Evolutionary conservation across 2,113 vertebrate species (phyloP), one percentile per base, ranked within the genome.

Genomic region (Pantherophis guttatus): DNA sequence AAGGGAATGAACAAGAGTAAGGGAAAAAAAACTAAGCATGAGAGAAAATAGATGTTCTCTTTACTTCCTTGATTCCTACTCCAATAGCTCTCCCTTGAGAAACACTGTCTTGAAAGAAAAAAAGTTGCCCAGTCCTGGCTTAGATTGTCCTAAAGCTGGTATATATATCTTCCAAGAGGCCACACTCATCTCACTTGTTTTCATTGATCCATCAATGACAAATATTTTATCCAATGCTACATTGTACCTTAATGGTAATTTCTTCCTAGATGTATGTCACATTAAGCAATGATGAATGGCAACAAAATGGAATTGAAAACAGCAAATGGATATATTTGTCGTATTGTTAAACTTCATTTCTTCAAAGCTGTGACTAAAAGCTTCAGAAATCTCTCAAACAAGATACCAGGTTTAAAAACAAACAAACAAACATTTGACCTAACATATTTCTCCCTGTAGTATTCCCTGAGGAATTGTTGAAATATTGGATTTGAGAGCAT

Each of bases 251-350:
- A 94, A 94, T 75, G 91, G 90, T 87, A 54, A 59, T 94, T 91
- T 88, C 62, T 94, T 70, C 92, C 94, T 90, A 96, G 62, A 93
- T 95, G 96, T 94, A 96, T 95, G 94, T 95, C 93, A 91, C 95
- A 62, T 94, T 97, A 97, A 95, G 96, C 95, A 92, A 97, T 93
- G 86, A 95, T 90, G 54, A 44, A 96, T 95, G 96, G 94, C 0
- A 0, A 95, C 91, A 94, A 95, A 81, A 91, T 70, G 94, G 96
- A 95, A 96, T 95, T 70, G 94, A 96, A 95, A 96, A 95, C 97
- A 97, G 95, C 87, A 96, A 96, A 95, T 95, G 95, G 93, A 91
- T 94, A 95, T 94, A 94, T 96, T 97, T 97, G 92, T 96, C 91
- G 95, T 93, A 89, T 97, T 93, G 93, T 94, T 97, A 96, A 94